Percentiles rank a stretch among this genome's conserved stretches.
These are phyloP conservation scores for Malurus cyaneus DNA, from an alignment of 2,113 vertebrate species.

Conservation along the genomic window DNA sequence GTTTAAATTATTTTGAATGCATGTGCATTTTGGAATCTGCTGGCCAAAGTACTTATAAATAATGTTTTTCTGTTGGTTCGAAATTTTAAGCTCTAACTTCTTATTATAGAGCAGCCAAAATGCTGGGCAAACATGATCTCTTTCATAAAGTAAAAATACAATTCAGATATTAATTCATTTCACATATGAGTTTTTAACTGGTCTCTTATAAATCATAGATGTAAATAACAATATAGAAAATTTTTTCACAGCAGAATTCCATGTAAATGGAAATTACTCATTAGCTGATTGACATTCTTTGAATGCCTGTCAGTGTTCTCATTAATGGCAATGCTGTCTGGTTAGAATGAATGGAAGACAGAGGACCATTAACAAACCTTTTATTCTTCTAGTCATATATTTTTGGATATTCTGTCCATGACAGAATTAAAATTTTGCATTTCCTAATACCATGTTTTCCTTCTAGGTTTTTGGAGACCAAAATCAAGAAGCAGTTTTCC, in stretches of 20 bases:
- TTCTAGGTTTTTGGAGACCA: constrained; percentile 81
- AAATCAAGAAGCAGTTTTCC: constrained; percentile 87
- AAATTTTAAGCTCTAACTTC: neutral
- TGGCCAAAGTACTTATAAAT: neutral
- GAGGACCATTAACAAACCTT: neutral
- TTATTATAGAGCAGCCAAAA: neutral
- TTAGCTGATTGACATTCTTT: neutral
- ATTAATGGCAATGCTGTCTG: neutral
- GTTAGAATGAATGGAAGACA: neutral
- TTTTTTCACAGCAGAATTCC: neutral
- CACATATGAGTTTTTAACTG: neutral
- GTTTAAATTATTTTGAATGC: neutral
- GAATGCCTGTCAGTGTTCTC: neutral
- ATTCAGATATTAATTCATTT: neutral
- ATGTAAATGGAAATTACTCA: neutral
- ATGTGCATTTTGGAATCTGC: neutral
- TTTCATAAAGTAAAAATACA: neutral
- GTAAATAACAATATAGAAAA: neutral
- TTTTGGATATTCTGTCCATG: neutral
- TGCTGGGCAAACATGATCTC: neutral
- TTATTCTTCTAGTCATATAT: neutral
- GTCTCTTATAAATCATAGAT: neutral
- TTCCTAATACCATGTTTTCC: neutral
- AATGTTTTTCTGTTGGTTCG: neutral
- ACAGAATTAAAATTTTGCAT: neutral